A percentile compares a stretch with the other conserved stretches of the same genome.
phyloP scores from a whole-genome alignment of 64 coral and sea anemone species.

The Trachythela sp. region DNA sequence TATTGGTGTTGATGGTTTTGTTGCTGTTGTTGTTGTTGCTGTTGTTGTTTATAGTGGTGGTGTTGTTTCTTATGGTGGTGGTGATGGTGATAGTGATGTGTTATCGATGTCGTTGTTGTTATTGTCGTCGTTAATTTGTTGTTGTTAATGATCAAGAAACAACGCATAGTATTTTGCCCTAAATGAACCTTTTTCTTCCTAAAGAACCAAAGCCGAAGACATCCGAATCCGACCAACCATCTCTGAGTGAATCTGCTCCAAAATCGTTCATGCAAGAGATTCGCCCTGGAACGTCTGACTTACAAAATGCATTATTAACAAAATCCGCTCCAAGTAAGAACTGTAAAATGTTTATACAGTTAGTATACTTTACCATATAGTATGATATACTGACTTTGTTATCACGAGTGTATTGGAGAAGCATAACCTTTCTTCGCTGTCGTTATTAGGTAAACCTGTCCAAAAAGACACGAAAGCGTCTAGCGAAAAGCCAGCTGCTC shows the following conservation, averaged over 20 bases:
- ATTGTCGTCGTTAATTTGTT: neutral
- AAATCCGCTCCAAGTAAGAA: neutral
- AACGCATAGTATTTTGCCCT: too few relatives aligned
- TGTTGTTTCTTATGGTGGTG: neutral
- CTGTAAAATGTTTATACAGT: neutral
- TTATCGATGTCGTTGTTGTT: neutral
- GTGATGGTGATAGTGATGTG: neutral
- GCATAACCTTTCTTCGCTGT: neutral
- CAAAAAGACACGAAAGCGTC: neutral
- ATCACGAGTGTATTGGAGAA: too few relatives aligned
- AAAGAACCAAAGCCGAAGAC: neutral
- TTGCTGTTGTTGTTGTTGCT: neutral
- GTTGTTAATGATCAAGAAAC: too few relatives aligned
- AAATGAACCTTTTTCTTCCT: neutral
- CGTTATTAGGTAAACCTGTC: neutral
- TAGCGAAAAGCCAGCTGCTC: too few relatives aligned
- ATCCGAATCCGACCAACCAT: neutral
- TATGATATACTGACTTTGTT: too few relatives aligned
- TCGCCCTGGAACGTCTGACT: neutral
- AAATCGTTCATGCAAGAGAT: neutral
- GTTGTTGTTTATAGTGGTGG: neutral
- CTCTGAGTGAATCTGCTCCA: neutral
- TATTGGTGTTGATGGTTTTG: neutral
- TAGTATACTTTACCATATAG: neutral
- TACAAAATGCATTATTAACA: neutral